Conservation (phyloP, 2,113 vertebrate species). For the Leucopsar rothschildi region DNA sequence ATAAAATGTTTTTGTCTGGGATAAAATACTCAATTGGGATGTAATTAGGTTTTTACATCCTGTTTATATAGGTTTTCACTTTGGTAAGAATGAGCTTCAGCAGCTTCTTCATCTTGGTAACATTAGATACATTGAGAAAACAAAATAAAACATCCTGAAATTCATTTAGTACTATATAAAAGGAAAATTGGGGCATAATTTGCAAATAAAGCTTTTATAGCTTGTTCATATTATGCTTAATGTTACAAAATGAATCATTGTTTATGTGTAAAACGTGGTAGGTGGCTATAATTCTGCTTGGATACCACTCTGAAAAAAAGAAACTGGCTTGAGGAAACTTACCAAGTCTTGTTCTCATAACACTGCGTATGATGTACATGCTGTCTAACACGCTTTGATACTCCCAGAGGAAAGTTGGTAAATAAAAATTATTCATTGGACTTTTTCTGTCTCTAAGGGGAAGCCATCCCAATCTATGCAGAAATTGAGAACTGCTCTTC, state of each 20-base stretch:
- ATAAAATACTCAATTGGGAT: neutral
- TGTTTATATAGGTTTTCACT: neutral
- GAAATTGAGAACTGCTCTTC: slow-evolving; percentile 86
- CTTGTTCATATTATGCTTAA: neutral
- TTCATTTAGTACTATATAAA: neutral
- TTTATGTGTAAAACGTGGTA: neutral
- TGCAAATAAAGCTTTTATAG: slow-evolving; percentile 16
- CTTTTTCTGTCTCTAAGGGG: slow-evolving; percentile 69
- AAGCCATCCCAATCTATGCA: slow-evolving; percentile 84
- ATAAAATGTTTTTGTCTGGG: neutral
- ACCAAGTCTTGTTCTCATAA: slow-evolving; percentile 9
- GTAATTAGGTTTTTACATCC: neutral
- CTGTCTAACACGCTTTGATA: slow-evolving; percentile 23
- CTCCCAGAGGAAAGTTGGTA: slow-evolving; percentile 36
- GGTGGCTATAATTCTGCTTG: slow-evolving; percentile 35
- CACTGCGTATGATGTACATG: neutral
- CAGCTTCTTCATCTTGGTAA: neutral
- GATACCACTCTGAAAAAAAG: neutral
- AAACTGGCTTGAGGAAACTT: slow-evolving; percentile 4
- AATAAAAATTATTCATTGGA: slow-evolving; percentile 11
- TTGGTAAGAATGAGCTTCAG: neutral
- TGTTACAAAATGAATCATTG: slow-evolving; percentile 27
- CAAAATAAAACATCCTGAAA: neutral
- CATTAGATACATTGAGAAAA: neutral
- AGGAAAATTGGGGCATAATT: neutral